Conservation (phyloP, 2,888 invertebrate species). For the Carcina quercana region DNA sequence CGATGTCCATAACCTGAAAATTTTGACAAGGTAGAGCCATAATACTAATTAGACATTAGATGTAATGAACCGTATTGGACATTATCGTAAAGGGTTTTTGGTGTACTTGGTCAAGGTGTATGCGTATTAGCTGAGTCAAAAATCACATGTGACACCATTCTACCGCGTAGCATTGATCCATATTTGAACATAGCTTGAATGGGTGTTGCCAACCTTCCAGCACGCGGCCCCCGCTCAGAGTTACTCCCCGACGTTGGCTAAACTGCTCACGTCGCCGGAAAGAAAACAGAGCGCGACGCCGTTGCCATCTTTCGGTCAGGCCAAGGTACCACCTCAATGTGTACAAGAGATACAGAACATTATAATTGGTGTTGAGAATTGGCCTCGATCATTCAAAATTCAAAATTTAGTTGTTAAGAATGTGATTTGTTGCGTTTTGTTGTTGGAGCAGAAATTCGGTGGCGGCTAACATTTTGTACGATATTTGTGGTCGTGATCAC, state of each 20-base stretch:
- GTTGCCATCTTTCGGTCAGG: slow-evolving; percentile 70
- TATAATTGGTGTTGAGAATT: slow-evolving; percentile 67
- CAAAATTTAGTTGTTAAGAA: slow-evolving; percentile 65
- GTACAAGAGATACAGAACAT: slow-evolving; percentile 44
- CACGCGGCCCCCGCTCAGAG: slow-evolving; percentile 75
- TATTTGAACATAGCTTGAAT: slow-evolving; percentile 65
- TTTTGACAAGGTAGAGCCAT: too few relatives aligned
- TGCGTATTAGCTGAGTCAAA: too few relatives aligned
- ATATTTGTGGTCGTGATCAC: too few relatives aligned
- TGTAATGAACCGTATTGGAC: too few relatives aligned
- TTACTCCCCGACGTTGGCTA: slow-evolving; percentile 87
- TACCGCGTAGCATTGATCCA: too few relatives aligned
- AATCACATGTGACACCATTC: too few relatives aligned
- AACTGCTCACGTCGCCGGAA: slow-evolving; percentile 82
- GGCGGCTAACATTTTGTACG: too few relatives aligned
- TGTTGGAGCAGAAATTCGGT: slow-evolving; percentile 25
- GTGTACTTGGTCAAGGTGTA: too few relatives aligned
- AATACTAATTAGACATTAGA: too few relatives aligned
- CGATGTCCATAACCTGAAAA: too few relatives aligned
- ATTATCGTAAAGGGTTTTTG: too few relatives aligned
- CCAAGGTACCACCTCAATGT: slow-evolving; percentile 65
- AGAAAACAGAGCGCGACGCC: slow-evolving; percentile 58
- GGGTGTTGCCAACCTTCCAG: slow-evolving; percentile 72
- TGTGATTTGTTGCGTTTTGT: slow-evolving; percentile 22
- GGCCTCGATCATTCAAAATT: slow-evolving; percentile 67